Evolutionary conservation across 2,797 vertebrate species (phyloP).

Genomic region (Darevskia mixta): DNA sequence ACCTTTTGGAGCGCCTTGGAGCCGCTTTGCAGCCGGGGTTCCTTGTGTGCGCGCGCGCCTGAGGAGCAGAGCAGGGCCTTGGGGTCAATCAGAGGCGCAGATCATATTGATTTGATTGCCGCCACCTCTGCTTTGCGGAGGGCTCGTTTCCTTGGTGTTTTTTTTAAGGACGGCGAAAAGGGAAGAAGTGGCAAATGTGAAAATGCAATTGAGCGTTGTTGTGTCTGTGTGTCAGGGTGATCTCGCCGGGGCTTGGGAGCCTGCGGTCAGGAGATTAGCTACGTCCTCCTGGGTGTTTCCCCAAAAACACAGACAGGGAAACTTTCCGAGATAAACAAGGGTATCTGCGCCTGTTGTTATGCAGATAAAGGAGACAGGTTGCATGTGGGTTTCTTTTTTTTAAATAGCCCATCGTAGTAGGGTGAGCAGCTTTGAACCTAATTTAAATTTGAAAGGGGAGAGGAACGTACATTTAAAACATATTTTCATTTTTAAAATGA

Average conservation of each 20-base stretch:
- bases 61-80: constrained; percentile 55
- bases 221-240: constrained; percentile 65
- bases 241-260: constrained; percentile 61
- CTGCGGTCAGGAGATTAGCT: constrained; percentile 81
- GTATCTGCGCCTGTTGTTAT: constrained; percentile 75
- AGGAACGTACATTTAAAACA: constrained; percentile 29
- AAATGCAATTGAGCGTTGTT: constrained; percentile 70
- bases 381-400: constrained; percentile 60
- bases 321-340: constrained; percentile 84
- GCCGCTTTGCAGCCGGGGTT: constrained; percentile 32
- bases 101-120: constrained; percentile 47
- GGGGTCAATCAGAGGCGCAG: constrained; percentile 62
- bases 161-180: constrained; percentile 60
- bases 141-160: constrained; percentile 34
- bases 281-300: constrained; percentile 78
- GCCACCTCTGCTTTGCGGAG: constrained; percentile 31
- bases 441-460: constrained; percentile 32
- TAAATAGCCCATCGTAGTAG: constrained; percentile 49
- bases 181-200: constrained; percentile 61
- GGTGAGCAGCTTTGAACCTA: constrained; percentile 36
- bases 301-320: constrained; percentile 77
- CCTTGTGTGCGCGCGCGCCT: background rate
- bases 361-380: constrained; percentile 76
- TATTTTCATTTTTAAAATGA: constrained; percentile 30
- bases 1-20: background rate